Percentiles rank a stretch among this genome's conserved stretches.
phyloP scores from a whole-genome alignment of 2,797 vertebrate species.

The Enteromius mattozi region DNA sequence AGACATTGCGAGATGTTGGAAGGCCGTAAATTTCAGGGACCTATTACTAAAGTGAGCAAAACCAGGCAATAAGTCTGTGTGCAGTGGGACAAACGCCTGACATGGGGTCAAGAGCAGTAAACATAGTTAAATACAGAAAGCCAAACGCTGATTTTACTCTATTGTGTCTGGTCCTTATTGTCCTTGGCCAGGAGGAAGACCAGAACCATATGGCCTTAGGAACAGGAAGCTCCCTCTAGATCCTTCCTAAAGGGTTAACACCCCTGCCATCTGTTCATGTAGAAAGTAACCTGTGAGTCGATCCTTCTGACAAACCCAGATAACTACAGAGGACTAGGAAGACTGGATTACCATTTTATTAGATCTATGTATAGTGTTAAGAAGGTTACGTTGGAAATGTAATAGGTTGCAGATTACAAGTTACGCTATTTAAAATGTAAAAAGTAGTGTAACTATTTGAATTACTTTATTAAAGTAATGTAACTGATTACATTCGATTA shows the following conservation, averaged over 20 bases:
- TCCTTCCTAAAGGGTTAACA: conserved; percentile 60
- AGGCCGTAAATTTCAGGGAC: background rate
- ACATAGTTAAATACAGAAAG: background rate
- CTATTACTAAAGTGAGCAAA: background rate
- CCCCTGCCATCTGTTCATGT: conserved; percentile 59
- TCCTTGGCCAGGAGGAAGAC: conserved; percentile 40
- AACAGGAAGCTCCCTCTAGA: conserved; percentile 54
- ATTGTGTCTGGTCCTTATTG: conserved; percentile 55
- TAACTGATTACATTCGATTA: background rate
- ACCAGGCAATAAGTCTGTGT: background rate
- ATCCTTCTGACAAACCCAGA: conserved; percentile 1
- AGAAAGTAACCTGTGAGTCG: conserved; percentile 8
- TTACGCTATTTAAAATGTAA: background rate
- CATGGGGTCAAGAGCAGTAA: conserved; percentile 14
- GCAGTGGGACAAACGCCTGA: background rate
- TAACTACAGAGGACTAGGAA: background rate
- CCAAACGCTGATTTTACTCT: background rate
- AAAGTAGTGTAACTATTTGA: background rate
- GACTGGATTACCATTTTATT: background rate
- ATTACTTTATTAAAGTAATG: background rate
- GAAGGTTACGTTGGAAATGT: background rate
- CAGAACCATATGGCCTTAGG: conserved; percentile 59
- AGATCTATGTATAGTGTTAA: background rate
- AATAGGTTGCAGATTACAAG: background rate
- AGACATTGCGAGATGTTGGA: background rate